Conservation (phyloP, 2,888 invertebrate genomes). For the Deroplatys truncata region DNA sequence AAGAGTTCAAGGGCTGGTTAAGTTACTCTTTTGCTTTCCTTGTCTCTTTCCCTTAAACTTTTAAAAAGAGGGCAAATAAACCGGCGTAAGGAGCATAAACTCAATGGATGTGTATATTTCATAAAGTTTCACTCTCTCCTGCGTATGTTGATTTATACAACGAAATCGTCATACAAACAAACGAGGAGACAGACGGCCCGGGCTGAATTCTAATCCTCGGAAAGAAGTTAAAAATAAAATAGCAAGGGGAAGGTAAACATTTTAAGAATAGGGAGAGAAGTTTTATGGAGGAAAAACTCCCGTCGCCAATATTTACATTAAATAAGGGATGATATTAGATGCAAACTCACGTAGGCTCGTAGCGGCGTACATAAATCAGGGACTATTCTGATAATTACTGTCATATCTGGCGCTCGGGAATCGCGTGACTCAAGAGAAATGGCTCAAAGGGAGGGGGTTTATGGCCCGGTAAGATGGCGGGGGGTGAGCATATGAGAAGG, state of each 20-base stretch:
- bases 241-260: neutral
- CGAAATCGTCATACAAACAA: slow-evolving; percentile 7
- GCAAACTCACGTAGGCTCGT: slow-evolving; percentile 19
- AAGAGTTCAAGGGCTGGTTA: neutral
- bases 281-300: neutral
- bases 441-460: neutral
- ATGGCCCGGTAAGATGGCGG: slow-evolving; percentile 16
- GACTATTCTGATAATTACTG: slow-evolving; percentile 26
- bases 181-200: neutral
- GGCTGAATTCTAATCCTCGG: neutral
- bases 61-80: neutral
- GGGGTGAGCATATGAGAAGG: neutral
- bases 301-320: neutral
- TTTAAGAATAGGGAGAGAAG: neutral
- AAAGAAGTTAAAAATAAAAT: neutral
- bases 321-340: slow-evolving; percentile 8
- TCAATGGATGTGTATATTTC: neutral
- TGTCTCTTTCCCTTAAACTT: neutral
- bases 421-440: slow-evolving; percentile 7
- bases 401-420: slow-evolving; percentile 17
- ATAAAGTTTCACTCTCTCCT: neutral
- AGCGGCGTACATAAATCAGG: slow-evolving; percentile 25
- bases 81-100: too few relatives aligned
- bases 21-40: neutral
- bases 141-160: slow-evolving; percentile 1